Evolutionary conservation across 2,797 vertebrate species (phyloP), one percentile per base, ranked within the genome.

Genomic region (Nannoperca obscura): DNA sequence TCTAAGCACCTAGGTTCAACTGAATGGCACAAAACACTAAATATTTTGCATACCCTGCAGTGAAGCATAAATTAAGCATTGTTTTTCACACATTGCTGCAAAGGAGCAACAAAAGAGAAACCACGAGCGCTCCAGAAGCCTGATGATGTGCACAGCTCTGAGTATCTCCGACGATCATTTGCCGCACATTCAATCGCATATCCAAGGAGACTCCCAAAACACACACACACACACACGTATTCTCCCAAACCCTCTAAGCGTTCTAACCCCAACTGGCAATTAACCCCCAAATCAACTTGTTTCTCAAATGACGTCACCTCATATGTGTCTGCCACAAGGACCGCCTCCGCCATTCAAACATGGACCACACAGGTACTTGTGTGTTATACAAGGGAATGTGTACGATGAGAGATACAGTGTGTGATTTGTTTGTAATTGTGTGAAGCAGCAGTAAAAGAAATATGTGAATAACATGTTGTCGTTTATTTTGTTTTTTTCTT

Each of bases 11-110:
- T 13, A 58, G 13, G 54, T 42, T 44, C 15, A 22, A 49, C 20
- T 44, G 53, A 12, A 24, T 50, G 50, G 10, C 34, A 63, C 38
- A 60, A 65, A 61, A 59, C 0, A 0, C 20, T 42, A 2, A 67
- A 71, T 74, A 66, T 61, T 58, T 44, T 24, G 42, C 38, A 5
- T 2, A 10, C 0, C 19, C 24, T 20, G 27, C 13, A 40, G 50
- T 30, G 38, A 24, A 40, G 11, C 42, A 34, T 55, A n/a, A 77
- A 77, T 62, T 36, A 53, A 34, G 13, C 20, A 54, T 66, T 44
- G 11, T 12, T 66, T 27, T 50, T 46, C 40, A 58, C 49, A 34
- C 52, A 30, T 7, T 11, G 9, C 24, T 27, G 42, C n/a, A n/a
- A 42, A 74, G 20, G 15, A 15, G 4, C 9, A 44, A 74, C 15